Evolutionary conservation across 2,797 vertebrate species (phyloP).

Genomic region (Antennarius maculatus): DNA sequence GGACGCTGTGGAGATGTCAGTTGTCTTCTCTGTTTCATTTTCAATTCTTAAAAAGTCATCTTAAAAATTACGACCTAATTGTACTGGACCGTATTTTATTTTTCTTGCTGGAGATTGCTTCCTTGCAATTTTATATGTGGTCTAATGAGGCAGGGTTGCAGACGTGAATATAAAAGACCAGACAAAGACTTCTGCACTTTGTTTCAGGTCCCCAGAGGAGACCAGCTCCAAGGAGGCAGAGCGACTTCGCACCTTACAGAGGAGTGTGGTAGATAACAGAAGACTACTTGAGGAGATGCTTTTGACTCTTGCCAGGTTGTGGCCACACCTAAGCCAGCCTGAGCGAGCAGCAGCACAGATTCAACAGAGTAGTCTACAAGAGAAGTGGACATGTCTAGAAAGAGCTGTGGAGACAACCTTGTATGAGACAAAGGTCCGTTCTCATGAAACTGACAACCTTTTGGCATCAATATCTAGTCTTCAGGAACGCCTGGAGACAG

Average conservation of each 20-base stretch:
- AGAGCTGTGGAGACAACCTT: conserved; percentile 75
- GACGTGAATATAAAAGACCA: background rate
- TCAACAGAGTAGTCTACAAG: conserved; percentile 80
- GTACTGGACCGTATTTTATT: background rate
- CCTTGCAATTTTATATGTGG: background rate
- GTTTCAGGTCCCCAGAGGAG: conserved; percentile 80
- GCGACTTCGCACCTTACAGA: conserved; percentile 78
- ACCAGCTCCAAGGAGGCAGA: conserved; percentile 79
- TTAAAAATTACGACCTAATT: background rate
- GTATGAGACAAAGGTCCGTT: conserved; percentile 72
- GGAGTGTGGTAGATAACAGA: conserved; percentile 79
- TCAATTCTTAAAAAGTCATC: background rate
- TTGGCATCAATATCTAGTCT: conserved; percentile 60
- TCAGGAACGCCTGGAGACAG: conserved; percentile 72
- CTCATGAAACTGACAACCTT: conserved; percentile 63
- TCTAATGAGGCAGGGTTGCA: background rate
- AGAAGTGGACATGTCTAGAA: conserved; percentile 81
- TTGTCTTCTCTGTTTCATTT: conserved; percentile 27
- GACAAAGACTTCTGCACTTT: background rate
- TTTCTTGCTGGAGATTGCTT: no score
- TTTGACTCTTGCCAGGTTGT: conserved; percentile 71
- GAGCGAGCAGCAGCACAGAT: conserved; percentile 77
- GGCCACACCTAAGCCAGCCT: conserved; percentile 71
- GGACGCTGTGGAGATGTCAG: conserved; percentile 86
- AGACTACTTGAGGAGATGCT: conserved; percentile 80